Evolutionary conservation across 2,888 invertebrate genomes (phyloP), one percentile per base, ranked within the genome.

Genomic region (Odontocolon sp.): DNA sequence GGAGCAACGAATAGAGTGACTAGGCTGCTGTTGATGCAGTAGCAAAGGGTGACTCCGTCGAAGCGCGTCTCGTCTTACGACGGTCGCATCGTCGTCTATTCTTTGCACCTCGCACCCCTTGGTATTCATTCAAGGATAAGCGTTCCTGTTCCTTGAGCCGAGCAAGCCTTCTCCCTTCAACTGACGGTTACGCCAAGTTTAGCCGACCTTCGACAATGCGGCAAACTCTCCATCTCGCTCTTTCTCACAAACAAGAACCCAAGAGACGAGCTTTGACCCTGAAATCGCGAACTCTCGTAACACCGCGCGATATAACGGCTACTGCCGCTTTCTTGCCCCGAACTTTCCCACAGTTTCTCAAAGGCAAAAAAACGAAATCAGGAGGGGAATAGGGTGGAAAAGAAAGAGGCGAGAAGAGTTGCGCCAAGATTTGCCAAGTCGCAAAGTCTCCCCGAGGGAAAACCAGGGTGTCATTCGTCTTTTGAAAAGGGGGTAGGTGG

Each of bases 171-270:
- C 33, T 23, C 21, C 21, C 36, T 31, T 26, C 64, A 81, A n/a
- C 83, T 82, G 84, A 88, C 88, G 87, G 88, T 87, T 82, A 82
- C 82, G 81, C 83, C 87, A 84, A 87, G 84, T 84, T 69, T 83
- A 81, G 80, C 73, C 85, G 85, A 86, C 82, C 85, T 83, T 82
- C 81, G 84, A 88, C 89, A 88, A 87, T 88, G 80, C 50, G 5
- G 47, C 52, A 47, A 40, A 75, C 45, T 47, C 50, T 69, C 63
- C 50, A 42, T 64, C 64, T 63, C 54, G 40, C 63, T 21, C 52
- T 66, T 72, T 70, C 81, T 74, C 71, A 72, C 59, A 63, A 42
- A 50, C 61, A 68, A 76, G 64, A 72, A 9, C 82, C 76, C 80
- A 72, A 81, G 79, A 38, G 50, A 64, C 50, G 45, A 68, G 75